Conservation (phyloP, 2,797 vertebrate species). For the Falco novaeseelandiae region DNA sequence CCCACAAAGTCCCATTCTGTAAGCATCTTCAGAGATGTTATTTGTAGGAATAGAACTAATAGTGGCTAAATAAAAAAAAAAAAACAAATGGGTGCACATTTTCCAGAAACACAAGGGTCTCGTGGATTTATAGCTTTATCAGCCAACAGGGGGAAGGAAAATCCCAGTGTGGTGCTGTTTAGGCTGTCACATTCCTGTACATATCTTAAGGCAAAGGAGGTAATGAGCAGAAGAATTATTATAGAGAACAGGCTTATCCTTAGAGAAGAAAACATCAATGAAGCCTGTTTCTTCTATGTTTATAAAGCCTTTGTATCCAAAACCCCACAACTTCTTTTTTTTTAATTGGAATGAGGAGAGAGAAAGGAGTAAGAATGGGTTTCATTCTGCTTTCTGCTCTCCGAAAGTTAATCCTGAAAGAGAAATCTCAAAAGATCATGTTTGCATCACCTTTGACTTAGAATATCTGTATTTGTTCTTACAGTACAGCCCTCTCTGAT, state of each 20-base stretch:
- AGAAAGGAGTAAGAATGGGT: background rate
- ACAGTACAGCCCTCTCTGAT: background rate
- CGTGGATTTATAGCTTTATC: background rate
- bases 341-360: background rate
- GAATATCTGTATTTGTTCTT: background rate
- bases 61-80: background rate
- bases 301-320: background rate
- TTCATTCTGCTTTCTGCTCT: background rate
- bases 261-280: background rate
- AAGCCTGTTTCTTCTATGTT: background rate
- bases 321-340: background rate
- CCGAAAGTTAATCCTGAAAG: background rate
- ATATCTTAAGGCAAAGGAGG: background rate
- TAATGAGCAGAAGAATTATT: background rate
- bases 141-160: rapidly evolving
- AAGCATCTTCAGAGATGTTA: background rate
- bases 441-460: background rate
- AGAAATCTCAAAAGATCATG: background rate
- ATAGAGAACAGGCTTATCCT: background rate
- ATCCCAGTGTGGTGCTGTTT: background rate
- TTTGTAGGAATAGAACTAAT: background rate
- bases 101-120: background rate
- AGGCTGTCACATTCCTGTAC: background rate
- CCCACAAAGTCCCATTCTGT: background rate
- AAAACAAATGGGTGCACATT: background rate